Evolutionary conservation across 2,888 invertebrate species (phyloP).

Genomic region (Gonocerus acuteangulatus): DNA sequence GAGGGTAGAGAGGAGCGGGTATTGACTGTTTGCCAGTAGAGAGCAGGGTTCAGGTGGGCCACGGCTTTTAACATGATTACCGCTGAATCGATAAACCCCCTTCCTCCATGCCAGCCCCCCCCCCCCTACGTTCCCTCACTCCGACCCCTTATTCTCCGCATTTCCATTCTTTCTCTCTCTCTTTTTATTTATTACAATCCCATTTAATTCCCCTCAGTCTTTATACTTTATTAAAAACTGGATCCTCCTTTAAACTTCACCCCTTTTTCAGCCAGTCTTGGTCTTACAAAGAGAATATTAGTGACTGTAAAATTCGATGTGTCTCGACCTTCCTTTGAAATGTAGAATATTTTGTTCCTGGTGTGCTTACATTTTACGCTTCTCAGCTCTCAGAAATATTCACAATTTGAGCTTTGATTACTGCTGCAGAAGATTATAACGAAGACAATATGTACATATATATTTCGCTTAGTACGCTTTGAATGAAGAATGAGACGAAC

Average conservation of each 20-base stretch:
- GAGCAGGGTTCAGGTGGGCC: slow-evolving; percentile 17
- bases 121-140: not conserved
- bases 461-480: too few relatives aligned
- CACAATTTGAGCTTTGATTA: too few relatives aligned
- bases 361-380: too few relatives aligned
- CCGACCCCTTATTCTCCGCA: not conserved
- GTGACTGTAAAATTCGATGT: not conserved
- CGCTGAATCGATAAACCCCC: slow-evolving; percentile 11
- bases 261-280: not conserved
- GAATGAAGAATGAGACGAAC: too few relatives aligned
- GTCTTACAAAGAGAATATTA: slow-evolving; percentile 7
- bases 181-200: slow-evolving; percentile 18
- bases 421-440: too few relatives aligned
- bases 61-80: slow-evolving; percentile 20
- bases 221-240: slow-evolving; percentile 20
- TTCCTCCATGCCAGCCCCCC: not conserved
- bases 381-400: too few relatives aligned
- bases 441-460: too few relatives aligned
- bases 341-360: too few relatives aligned
- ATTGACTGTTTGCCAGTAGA: not conserved
- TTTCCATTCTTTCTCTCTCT: not conserved
- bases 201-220: slow-evolving; percentile 12
- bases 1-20: too few relatives aligned
- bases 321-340: too few relatives aligned
- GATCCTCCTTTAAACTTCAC: slow-evolving; percentile 15